These are phyloP conservation scores for Shinisaurus crocodilurus DNA, from an alignment of 2,113 vertebrate genomes.

Conservation along the genomic window DNA sequence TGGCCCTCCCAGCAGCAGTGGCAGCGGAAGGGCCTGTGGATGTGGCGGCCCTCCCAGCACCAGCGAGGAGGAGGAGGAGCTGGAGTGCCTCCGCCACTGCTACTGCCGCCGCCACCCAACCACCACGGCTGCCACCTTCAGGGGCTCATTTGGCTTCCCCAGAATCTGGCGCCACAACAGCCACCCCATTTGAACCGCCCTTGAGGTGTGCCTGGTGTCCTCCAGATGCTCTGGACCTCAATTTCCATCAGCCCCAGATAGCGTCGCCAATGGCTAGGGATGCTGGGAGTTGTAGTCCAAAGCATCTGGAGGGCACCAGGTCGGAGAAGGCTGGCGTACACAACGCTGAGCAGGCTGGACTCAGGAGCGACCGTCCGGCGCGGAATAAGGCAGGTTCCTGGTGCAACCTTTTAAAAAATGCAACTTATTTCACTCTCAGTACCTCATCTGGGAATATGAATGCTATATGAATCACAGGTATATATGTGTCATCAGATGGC, in stretches of 20 bases:
- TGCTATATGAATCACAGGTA: not conserved
- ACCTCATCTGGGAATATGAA: not conserved
- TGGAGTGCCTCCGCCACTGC: too few species aligned
- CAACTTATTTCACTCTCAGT: not conserved
- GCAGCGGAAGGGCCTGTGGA: too few species aligned
- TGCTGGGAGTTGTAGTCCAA: not conserved
- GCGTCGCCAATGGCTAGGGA: not conserved
- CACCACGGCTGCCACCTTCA: too few species aligned
- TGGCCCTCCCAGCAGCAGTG: too few species aligned
- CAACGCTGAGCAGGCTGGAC: not conserved
- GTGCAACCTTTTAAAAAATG: not conserved
- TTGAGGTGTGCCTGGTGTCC: too few species aligned
- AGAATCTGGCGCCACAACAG: too few species aligned
- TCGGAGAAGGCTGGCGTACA: not conserved
- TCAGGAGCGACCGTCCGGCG: too few species aligned
- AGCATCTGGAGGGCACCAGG: not conserved
- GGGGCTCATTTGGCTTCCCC: too few species aligned
- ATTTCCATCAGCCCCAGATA: not conserved
- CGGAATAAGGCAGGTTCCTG: not conserved
- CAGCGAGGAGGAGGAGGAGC: too few species aligned
- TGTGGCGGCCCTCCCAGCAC: too few species aligned
- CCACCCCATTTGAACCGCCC: too few species aligned
- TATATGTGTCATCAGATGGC: conserved; percentile 9
- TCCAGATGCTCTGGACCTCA: not conserved
- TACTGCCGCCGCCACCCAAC: too few species aligned